These are phyloP conservation scores for Vandiemenella viatica DNA, from an alignment of 2,888 invertebrate species.

Conservation along the genomic window DNA sequence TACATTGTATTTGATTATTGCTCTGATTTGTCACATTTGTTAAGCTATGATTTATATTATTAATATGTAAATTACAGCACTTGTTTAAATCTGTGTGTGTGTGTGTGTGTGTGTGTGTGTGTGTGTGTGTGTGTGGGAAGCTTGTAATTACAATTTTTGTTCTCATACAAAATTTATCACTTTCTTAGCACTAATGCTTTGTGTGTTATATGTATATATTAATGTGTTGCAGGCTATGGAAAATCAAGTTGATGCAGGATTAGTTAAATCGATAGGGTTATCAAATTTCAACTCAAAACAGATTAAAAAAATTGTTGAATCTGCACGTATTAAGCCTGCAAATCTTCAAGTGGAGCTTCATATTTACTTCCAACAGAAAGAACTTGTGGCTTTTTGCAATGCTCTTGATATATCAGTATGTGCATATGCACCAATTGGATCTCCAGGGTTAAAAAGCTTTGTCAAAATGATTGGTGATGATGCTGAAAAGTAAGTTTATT, in stretches of 20 bases:
- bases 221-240: constrained; percentile 59
- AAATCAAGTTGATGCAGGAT: constrained; percentile 48
- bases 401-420: constrained; percentile 23
- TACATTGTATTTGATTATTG: too few relatives aligned
- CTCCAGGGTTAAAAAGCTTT: constrained; percentile 14
- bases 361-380: constrained; percentile 29
- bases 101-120: too few relatives aligned
- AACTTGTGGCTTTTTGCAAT: constrained; percentile 24
- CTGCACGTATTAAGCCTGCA: constrained; percentile 45
- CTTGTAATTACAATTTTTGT: too few relatives aligned
- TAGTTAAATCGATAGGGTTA: constrained; percentile 62
- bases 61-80: too few relatives aligned
- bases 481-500: neutral
- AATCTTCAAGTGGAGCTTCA: constrained; percentile 40
- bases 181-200: too few relatives aligned
- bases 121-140: too few relatives aligned
- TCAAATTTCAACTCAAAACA: constrained; percentile 71
- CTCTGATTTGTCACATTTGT: too few relatives aligned
- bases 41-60: too few relatives aligned
- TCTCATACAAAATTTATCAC: too few relatives aligned
- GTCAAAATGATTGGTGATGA: constrained; percentile 5
- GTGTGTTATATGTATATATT: too few relatives aligned
- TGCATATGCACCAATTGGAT: constrained; percentile 22
- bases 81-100: too few relatives aligned
- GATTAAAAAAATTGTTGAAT: constrained; percentile 45